Evolutionary conservation across 2,797 vertebrate species (phyloP).

Genomic region (Myotis daubentonii): DNA sequence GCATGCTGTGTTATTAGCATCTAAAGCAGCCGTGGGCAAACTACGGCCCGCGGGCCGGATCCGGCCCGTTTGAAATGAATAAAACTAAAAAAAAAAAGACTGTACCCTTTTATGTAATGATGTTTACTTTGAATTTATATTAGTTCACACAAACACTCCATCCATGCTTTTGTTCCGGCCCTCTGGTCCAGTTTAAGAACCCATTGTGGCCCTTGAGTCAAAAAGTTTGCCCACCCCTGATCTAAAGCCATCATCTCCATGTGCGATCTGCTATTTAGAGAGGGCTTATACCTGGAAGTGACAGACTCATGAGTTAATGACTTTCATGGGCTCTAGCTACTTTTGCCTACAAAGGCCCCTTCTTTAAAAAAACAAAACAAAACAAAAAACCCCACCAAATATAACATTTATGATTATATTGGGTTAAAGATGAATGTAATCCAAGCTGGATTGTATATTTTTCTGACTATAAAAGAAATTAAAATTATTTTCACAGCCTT

Average conservation of each 20-base stretch:
- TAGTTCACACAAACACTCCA: too few relatives aligned
- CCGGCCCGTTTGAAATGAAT: too few relatives aligned
- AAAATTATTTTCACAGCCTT: background rate
- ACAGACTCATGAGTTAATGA: slow-evolving; percentile 45
- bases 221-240: too few relatives aligned
- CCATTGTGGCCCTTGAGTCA: too few relatives aligned
- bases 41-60: too few relatives aligned
- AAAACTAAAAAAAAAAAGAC: too few relatives aligned
- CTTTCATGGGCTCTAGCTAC: background rate
- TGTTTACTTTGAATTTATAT: too few relatives aligned
- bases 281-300: slow-evolving; percentile 67
- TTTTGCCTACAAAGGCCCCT: background rate
- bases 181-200: too few relatives aligned
- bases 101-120: too few relatives aligned
- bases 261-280: slow-evolving; percentile 54
- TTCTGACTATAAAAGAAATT: slow-evolving; percentile 39
- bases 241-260: slow-evolving; percentile 6
- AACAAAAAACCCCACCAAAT: background rate
- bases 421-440: slow-evolving; percentile 39
- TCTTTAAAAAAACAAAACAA: background rate
- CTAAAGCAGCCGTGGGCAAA: background rate
- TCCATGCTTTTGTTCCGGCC: too few relatives aligned
- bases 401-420: background rate
- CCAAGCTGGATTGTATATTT: background rate
- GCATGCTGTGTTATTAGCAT: slow-evolving; percentile 39